These are phyloP conservation scores for Amblyjoppa fuscipennis DNA, from an alignment of 2,888 invertebrate genomes.

Conservation along the genomic window DNA sequence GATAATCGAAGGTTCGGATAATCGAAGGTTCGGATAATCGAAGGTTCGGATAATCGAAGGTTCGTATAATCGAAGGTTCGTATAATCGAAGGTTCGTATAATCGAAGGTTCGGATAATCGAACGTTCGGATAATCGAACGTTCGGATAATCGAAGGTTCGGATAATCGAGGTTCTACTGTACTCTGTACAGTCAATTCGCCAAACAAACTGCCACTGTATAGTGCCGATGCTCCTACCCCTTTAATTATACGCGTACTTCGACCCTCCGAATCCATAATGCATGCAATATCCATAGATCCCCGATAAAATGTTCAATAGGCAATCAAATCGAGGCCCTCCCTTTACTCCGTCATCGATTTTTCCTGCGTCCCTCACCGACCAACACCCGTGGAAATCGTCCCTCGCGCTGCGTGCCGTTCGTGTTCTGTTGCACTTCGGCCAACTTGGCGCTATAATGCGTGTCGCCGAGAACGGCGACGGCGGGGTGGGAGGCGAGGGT, in stretches of 20 bases:
- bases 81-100: no score
- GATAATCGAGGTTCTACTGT: no score
- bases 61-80: no score
- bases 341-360: neutral
- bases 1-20: no score
- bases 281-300: neutral
- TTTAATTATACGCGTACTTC: neutral
- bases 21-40: no score
- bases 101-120: no score
- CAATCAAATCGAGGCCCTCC: neutral
- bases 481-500: neutral
- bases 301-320: slow-evolving; percentile 4
- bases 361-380: neutral
- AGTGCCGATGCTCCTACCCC: neutral
- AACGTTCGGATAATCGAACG: no score
- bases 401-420: neutral
- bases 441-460: slow-evolving; percentile 26
- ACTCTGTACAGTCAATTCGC: no score
- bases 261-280: neutral
- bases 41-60: no score
- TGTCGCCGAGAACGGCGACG: slow-evolving; percentile 7
- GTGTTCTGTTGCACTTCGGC: slow-evolving; percentile 11
- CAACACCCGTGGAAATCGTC: neutral
- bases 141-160: no score
- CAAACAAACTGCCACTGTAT: no score